Percentiles rank a stretch among this genome's conserved stretches.
These are phyloP conservation scores for Cheiracanthium punctorium DNA, from an alignment of 2,888 invertebrate genomes.

Conservation along the genomic window DNA sequence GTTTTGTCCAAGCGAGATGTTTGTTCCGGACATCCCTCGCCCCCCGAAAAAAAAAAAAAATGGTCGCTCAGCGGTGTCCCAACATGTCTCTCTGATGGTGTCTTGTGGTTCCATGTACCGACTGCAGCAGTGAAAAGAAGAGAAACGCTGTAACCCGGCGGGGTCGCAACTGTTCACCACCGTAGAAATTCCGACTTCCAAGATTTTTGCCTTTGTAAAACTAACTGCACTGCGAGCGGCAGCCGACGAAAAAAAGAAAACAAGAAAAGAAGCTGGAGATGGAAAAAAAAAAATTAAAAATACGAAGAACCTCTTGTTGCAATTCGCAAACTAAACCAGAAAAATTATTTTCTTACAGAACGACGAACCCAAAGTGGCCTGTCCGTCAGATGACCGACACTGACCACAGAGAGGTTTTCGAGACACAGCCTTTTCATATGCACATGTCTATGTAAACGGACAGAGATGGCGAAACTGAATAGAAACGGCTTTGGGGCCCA, in stretches of 20 bases:
- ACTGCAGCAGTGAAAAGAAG: too few relatives aligned
- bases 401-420: constrained; percentile 24
- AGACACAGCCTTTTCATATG: constrained; percentile 59
- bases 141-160: too few relatives aligned
- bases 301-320: not conserved
- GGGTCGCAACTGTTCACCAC: too few relatives aligned
- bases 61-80: too few relatives aligned
- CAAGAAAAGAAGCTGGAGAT: too few relatives aligned
- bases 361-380: constrained; percentile 21
- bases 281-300: not conserved
- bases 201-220: constrained; percentile 30
- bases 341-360: constrained; percentile 63
- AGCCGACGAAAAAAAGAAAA: not conserved
- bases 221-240: constrained; percentile 34
- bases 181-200: constrained; percentile 27
- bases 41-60: too few relatives aligned
- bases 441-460: too few relatives aligned
- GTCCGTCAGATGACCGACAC: not conserved
- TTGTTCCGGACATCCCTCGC: constrained; percentile 37
- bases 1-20: constrained; percentile 34
- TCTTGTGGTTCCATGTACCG: too few relatives aligned
- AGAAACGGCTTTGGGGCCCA: constrained; percentile 51
- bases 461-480: constrained; percentile 40
- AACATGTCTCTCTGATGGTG: too few relatives aligned
- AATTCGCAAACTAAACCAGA: not conserved